Evolutionary conservation across 2,797 vertebrate genomes (phyloP).

Genomic region (Cossypha heuglini): DNA sequence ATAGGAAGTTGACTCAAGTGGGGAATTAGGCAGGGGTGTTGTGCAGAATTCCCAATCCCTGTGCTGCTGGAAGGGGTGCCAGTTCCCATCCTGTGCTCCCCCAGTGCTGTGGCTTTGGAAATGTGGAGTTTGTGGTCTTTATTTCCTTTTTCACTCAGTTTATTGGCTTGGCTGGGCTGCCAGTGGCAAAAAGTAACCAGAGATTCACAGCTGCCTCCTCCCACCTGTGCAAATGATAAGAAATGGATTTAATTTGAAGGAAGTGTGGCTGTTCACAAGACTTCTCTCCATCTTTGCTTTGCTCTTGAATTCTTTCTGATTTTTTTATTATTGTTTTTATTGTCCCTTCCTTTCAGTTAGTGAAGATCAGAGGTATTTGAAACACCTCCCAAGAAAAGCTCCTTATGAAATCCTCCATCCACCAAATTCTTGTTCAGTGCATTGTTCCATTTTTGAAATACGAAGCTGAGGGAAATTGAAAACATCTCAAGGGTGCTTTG

Average conservation of each 20-base stretch:
- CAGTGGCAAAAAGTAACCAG: neutral
- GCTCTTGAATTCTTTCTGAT: neutral
- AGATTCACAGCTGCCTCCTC: neutral
- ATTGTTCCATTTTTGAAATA: neutral
- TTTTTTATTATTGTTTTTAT: neutral
- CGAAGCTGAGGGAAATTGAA: neutral
- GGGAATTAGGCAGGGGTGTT: neutral
- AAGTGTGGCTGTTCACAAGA: neutral
- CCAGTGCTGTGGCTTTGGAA: neutral
- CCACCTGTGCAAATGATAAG: neutral
- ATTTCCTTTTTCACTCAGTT: neutral
- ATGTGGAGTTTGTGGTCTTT: neutral
- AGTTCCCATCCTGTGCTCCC: neutral
- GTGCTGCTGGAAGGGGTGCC: neutral
- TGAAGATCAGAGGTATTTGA: neutral
- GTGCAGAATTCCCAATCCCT: neutral
- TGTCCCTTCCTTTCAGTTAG: neutral
- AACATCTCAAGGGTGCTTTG: neutral
- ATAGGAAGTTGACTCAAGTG: neutral
- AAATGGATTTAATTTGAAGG: neutral
- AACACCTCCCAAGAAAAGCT: neutral
- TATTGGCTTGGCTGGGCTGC: neutral
- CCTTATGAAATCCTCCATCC: neutral
- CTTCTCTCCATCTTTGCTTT: neutral
- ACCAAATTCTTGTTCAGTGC: neutral